These are phyloP conservation scores for Pituophis catenifer DNA, from an alignment of 2,113 vertebrate species.

Conservation along the genomic window DNA sequence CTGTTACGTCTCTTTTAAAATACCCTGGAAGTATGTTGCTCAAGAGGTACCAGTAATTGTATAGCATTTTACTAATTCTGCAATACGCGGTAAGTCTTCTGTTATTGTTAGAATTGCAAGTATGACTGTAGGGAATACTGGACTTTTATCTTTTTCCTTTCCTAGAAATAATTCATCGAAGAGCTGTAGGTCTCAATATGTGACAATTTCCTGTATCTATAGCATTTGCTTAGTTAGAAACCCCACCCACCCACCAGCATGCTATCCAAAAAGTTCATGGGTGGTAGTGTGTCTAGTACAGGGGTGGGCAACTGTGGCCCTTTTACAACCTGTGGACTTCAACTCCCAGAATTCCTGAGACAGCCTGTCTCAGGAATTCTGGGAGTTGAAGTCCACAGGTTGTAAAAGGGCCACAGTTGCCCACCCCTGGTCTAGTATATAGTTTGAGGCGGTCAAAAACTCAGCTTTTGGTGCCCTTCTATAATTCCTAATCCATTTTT, in stretches of 20 bases:
- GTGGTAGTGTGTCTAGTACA: too few relatives aligned
- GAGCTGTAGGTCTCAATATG: not conserved
- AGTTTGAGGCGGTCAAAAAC: not conserved
- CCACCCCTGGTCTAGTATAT: not conserved
- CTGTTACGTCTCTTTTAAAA: not conserved
- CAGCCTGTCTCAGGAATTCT: too few relatives aligned
- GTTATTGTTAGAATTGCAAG: not conserved
- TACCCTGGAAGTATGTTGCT: not conserved
- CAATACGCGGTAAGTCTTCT: not conserved
- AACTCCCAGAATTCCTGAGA: too few relatives aligned
- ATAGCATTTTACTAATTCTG: not conserved
- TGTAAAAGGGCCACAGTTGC: too few relatives aligned
- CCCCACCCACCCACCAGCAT: not conserved
- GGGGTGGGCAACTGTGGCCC: too few relatives aligned
- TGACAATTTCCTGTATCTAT: not conserved
- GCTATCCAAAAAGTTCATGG: not conserved
- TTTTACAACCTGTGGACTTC: too few relatives aligned
- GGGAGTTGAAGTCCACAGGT: too few relatives aligned
- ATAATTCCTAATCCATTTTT: not conserved
- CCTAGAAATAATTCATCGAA: not conserved
- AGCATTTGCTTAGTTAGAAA: not conserved
- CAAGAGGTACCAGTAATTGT: too few relatives aligned
- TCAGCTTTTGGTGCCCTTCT: not conserved
- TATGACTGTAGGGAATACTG: not conserved
- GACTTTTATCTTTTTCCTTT: not conserved